A percentile compares a stretch with the other conserved stretches of the same genome.
These are phyloP conservation scores for Antheraea assamensis DNA, from an alignment of 2,888 invertebrate species.

Conservation along the genomic window DNA sequence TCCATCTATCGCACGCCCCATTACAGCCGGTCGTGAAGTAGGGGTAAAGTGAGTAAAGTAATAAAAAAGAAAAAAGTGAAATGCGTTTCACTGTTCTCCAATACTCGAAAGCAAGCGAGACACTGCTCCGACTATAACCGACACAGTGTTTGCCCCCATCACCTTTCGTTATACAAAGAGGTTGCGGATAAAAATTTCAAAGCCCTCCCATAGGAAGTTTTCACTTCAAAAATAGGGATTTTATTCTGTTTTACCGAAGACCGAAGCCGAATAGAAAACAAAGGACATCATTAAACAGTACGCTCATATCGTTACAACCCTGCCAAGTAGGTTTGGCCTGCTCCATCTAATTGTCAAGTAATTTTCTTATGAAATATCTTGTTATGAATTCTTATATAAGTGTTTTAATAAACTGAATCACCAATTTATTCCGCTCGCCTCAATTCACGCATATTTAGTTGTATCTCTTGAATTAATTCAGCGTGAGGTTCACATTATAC, in stretches of 20 bases:
- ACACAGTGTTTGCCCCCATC: no score
- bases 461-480: slow-evolving; percentile 25
- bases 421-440: slow-evolving; percentile 21
- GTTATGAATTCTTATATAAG: slow-evolving; percentile 21
- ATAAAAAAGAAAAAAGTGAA: no score
- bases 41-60: no score
- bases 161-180: no score
- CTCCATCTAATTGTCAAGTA: slow-evolving; percentile 45
- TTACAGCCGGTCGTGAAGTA: no score
- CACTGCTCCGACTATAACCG: no score
- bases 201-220: no score
- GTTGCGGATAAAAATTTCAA: no score
- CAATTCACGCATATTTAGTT: slow-evolving; percentile 19
- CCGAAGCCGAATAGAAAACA: slow-evolving; percentile 15
- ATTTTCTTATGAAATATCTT: slow-evolving; percentile 38
- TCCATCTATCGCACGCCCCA: no score
- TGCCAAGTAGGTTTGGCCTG: slow-evolving; percentile 59
- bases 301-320: slow-evolving; percentile 42
- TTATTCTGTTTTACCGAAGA: not conserved
- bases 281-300: slow-evolving; percentile 26
- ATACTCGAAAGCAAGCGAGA: no score
- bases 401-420: slow-evolving; percentile 23
- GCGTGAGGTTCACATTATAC: slow-evolving; percentile 28
- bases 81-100: no score
- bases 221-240: not conserved